phyloP scores from a whole-genome alignment of 2,797 vertebrate species.

The Characodon lateralis region DNA sequence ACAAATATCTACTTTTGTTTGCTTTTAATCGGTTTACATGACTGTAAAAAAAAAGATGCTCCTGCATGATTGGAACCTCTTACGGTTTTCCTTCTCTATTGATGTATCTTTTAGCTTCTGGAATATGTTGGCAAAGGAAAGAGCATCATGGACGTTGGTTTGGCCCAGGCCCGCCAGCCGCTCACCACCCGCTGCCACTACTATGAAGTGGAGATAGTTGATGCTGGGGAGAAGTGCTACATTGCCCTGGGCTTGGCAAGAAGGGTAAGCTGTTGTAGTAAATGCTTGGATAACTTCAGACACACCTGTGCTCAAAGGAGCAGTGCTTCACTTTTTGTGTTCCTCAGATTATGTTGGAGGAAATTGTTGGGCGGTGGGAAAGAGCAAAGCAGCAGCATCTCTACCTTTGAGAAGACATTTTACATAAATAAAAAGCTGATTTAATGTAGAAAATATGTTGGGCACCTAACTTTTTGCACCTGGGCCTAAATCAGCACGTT shows the following conservation, averaged over 20 bases:
- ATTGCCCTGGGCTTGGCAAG: slow-evolving; percentile 92
- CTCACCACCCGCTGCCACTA: slow-evolving; percentile 93
- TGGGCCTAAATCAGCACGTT: background rate
- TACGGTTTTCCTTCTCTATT: background rate
- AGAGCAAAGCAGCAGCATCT: too few relatives aligned
- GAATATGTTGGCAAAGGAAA: slow-evolving; percentile 93
- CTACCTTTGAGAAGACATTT: background rate
- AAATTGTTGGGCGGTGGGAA: background rate
- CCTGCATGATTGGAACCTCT: background rate
- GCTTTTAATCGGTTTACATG: too few relatives aligned
- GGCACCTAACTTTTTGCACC: background rate
- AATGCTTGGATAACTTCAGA: slow-evolving; percentile 1
- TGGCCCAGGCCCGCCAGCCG: slow-evolving; percentile 89
- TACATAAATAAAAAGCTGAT: background rate
- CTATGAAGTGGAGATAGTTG: slow-evolving; percentile 93
- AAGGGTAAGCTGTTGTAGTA: slow-evolving; percentile 79
- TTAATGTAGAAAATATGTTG: background rate
- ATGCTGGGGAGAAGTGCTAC: slow-evolving; percentile 94
- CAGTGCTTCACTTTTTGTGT: background rate
- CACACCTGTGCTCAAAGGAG: background rate
- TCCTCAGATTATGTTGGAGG: background rate
- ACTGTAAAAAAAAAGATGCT: background rate
- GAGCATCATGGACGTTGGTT: slow-evolving; percentile 94
- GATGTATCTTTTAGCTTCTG: slow-evolving; percentile 81
- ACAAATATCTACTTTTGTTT: too few relatives aligned